Percentiles rank a stretch among this genome's conserved stretches.
phyloP scores from a whole-genome alignment of 2,888 invertebrate genomes.

The Torymus tubicola region DNA sequence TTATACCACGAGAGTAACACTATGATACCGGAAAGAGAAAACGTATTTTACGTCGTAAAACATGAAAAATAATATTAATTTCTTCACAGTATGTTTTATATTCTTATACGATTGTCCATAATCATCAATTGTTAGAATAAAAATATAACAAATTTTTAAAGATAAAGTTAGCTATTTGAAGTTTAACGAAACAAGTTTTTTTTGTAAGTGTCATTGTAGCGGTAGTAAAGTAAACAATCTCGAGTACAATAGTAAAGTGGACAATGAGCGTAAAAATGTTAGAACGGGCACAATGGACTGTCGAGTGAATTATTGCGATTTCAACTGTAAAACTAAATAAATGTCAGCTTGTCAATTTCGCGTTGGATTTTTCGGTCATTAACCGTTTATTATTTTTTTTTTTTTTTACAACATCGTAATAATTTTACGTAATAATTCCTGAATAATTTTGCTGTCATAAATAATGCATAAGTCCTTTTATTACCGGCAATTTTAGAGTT shows the following conservation, averaged over 20 bases:
- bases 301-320: conserved; percentile 28
- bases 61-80: too few relatives aligned
- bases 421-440: conserved; percentile 50
- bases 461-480: conserved; percentile 52
- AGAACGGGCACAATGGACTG: conserved; percentile 14
- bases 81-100: not conserved
- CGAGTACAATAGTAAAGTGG: conserved; percentile 15
- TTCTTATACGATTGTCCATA: not conserved
- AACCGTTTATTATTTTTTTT: conserved; percentile 39
- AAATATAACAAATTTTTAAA: too few relatives aligned
- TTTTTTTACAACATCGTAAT: conserved; percentile 43
- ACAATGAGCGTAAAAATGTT: conserved; percentile 30
- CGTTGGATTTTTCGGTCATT: conserved; percentile 31
- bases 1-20: conserved; percentile 2
- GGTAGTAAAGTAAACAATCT: conserved; percentile 21
- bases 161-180: too few relatives aligned
- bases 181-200: too few relatives aligned
- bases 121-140: too few relatives aligned
- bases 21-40: conserved; percentile 16
- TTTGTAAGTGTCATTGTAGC: too few relatives aligned
- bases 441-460: conserved; percentile 44
- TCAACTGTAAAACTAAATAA: conserved; percentile 29
- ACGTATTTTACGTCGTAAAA: not conserved
- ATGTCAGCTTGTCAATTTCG: conserved; percentile 41
- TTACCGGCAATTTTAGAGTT: conserved; percentile 48